Evolutionary conservation across 2,113 vertebrate species (phyloP), one percentile per base, ranked within the genome.

Genomic region (Anhinga rufa): DNA sequence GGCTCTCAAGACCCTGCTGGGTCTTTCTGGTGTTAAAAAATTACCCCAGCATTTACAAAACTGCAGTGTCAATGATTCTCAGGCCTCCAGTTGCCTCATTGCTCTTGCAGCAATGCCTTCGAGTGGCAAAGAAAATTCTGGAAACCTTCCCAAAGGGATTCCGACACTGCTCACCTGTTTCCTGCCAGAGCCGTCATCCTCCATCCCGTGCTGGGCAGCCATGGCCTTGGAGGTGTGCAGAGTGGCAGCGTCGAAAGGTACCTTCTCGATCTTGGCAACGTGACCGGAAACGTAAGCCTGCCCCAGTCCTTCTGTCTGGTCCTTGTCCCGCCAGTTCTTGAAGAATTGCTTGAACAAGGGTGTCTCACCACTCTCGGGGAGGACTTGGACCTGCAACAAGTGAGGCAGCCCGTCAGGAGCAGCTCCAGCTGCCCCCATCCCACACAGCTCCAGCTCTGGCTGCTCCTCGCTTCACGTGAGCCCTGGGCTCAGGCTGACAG

Each of bases 271-370:
- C 48, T 98, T 99, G 97, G 99, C 99, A 21, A 99, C 98, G 55
- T 99, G 98, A 96, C 99, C 99, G 74, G 99, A 98, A 71, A 99
- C 92, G 32, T 99, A 99, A 60, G 98, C 97, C 92, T 99, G 85
- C 12, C 99, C 99, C 88, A 98, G 96, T 25, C 99, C 99, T 3
- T 98, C 98, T 0, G 99, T 99, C 98, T 99, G 99, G 70, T 99
- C 99, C 87, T 40, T 98, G 89, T 99, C 99, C 8, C 98, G 96
- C 99, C 99, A 99, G 98, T 99, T 99, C 97, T 99, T 99, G 98
- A 99, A 99, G 98, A 99, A 99, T 92, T 99, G 99, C 96, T 99
- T 99, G 97, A 99, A 99, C 81, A 99, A 97, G 1, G 99, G 99
- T 3, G 99, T 99, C 98, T 99, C 99, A 0, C 99, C 99, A 5